Evolutionary conservation across 2,888 invertebrate species (phyloP).

Genomic region (Trachelus iudaicus): DNA sequence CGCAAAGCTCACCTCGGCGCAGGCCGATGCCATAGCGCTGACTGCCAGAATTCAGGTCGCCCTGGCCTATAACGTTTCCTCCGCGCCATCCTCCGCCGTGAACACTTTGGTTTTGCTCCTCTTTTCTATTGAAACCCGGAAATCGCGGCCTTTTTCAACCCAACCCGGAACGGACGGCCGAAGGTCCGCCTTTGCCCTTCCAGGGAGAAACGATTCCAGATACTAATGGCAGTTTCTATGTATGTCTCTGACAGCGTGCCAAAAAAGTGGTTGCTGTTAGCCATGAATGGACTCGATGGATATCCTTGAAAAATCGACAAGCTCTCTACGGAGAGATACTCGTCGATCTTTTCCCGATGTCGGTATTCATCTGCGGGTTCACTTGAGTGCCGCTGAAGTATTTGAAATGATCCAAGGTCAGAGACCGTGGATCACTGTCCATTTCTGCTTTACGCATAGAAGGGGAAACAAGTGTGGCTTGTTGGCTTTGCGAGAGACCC

Average conservation of each 20-base stretch:
- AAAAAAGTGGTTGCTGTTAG: neutral
- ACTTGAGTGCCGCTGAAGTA: neutral
- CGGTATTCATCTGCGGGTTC: neutral
- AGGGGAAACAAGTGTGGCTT: neutral
- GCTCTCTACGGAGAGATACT: neutral
- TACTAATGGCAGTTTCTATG: slow-evolving; percentile 1
- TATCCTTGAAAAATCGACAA: neutral
- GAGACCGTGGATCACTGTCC: neutral
- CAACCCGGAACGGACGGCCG: neutral
- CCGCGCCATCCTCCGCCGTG: neutral
- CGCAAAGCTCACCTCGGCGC: slow-evolving; percentile 16
- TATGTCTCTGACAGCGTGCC: neutral
- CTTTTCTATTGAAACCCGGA: neutral
- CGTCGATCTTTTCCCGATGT: neutral
- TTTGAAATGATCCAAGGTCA: neutral
- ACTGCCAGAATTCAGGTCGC: slow-evolving; percentile 6
- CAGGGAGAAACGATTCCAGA: neutral
- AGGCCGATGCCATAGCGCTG: slow-evolving; percentile 7
- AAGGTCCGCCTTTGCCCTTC: neutral
- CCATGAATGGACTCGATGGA: neutral
- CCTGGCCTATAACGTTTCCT: neutral
- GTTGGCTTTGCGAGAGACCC: neutral
- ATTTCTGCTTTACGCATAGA: neutral
- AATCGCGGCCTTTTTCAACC: neutral
- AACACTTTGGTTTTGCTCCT: neutral